Evolutionary conservation across 2,888 invertebrate genomes (phyloP).

Genomic region (Cremastinae sp.): DNA sequence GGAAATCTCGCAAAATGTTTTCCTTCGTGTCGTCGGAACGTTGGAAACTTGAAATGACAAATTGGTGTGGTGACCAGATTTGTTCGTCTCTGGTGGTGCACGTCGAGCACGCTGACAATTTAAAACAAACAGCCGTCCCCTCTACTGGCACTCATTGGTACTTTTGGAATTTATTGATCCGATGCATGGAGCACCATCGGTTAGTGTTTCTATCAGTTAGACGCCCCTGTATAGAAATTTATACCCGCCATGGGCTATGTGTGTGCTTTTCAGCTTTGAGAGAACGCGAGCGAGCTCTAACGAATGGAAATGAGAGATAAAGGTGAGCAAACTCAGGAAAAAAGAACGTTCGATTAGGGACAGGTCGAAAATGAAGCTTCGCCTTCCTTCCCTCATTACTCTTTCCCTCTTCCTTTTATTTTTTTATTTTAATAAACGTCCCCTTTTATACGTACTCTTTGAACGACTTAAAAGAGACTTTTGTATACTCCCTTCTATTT

Average conservation of each 20-base stretch:
- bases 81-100: conserved; percentile 3
- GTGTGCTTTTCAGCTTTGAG: conserved; percentile 12
- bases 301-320: conserved; percentile 44
- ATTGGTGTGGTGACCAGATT: conserved; percentile 14
- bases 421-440: neutral
- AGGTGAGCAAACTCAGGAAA: conserved; percentile 15
- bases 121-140: conserved; percentile 21
- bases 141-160: conserved; percentile 10
- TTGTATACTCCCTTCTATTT: no score
- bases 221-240: neutral
- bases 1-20: no score
- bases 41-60: neutral
- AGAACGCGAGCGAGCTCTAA: conserved; percentile 17
- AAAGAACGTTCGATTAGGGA: neutral
- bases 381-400: neutral
- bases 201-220: conserved; percentile 24
- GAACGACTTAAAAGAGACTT: no score
- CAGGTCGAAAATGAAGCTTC: conserved; percentile 3
- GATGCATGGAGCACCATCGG: conserved; percentile 16
- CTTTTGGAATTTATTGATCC: conserved; percentile 43
- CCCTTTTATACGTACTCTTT: no score
- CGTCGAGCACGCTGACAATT: conserved; percentile 13
- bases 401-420: no score
- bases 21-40: no score
- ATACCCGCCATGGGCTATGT: conserved; percentile 1